Conservation (phyloP, 2,888 invertebrate species). For the Temnothorax ravouxi region DNA sequence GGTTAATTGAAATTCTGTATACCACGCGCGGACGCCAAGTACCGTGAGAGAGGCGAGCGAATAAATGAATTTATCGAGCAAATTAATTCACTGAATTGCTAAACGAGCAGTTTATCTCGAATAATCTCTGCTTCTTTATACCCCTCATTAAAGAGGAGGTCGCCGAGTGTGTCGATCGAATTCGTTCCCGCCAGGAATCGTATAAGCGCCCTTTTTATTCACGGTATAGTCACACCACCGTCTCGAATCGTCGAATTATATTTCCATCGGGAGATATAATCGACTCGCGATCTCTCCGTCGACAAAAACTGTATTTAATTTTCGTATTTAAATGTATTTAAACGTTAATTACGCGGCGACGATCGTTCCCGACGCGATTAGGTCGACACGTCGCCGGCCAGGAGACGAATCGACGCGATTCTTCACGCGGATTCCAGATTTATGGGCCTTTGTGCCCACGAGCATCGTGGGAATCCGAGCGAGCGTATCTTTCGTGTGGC, state of each 20-base stretch:
- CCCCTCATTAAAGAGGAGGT: not conserved
- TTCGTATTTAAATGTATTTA: too few relatives aligned
- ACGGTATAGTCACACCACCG: not conserved
- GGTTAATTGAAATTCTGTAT: constrained; percentile 12
- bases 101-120: not conserved
- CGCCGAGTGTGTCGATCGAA: not conserved
- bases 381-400: constrained; percentile 55
- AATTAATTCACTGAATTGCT: not conserved
- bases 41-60: not conserved
- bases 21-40: not conserved
- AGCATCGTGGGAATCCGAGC: constrained; percentile 71
- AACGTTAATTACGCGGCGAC: not conserved
- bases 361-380: constrained; percentile 61
- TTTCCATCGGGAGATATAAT: not conserved
- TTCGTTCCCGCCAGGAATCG: not conserved
- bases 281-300: not conserved
- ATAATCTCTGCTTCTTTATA: not conserved
- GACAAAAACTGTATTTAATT: not conserved
- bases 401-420: constrained; percentile 56
- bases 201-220: not conserved
- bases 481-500: constrained; percentile 54
- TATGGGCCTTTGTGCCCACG: constrained; percentile 67
- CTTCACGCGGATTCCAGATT: constrained; percentile 65
- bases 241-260: not conserved
- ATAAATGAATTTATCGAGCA: not conserved